Evolutionary conservation across 2,113 vertebrate genomes (phyloP), one percentile per base, ranked within the genome.

Genomic region (Physeter macrocephalus): DNA sequence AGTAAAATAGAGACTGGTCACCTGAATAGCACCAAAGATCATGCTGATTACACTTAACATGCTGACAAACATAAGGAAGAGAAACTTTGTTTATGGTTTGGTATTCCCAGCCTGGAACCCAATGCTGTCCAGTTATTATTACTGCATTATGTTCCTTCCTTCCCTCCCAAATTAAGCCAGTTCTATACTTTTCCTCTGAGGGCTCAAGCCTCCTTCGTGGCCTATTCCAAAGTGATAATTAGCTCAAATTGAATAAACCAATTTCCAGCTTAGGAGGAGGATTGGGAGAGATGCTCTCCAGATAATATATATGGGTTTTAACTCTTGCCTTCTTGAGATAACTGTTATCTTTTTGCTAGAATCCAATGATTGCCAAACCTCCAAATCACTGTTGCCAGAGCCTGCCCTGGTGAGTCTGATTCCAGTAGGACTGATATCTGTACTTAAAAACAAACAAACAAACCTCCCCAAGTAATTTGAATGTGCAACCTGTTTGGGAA

Each of bases 301-400:
- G 74, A 59, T 81, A 93, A 61, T 86, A 94, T n/a, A 74, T 39
- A 29, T 11, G 36, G 15, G 74, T 75, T 94, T 96, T 90, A 94
- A 85, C 6, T 81, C 49, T 96, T 92, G 39, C 46, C 11, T 74
- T 78, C 34, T 78, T 84, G 31, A 72, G 39, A 64, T 67, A 89
- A 80, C 64, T 88, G 34, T 18, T 90, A 21, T 27, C 25, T 89
- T 77, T 93, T 62, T 61, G 23, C 74, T 72, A 71, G 54, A 88
- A 95, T 83, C 36, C 6, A 83, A 0, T 69, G 36, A 52, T 72
- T 39, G 74, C 57, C 64, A 89, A 85, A 89, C 15, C 39, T 93
- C 72, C n/a, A 94, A 90, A 93, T 94, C 36, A 88, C 6, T 77
- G 36, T 31, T 54, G 23, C n/a, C 46, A 94, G n/a, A 64, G n/a